Conservation (phyloP, 2,113 vertebrate genomes). For the Myiozetetes cayanensis region DNA sequence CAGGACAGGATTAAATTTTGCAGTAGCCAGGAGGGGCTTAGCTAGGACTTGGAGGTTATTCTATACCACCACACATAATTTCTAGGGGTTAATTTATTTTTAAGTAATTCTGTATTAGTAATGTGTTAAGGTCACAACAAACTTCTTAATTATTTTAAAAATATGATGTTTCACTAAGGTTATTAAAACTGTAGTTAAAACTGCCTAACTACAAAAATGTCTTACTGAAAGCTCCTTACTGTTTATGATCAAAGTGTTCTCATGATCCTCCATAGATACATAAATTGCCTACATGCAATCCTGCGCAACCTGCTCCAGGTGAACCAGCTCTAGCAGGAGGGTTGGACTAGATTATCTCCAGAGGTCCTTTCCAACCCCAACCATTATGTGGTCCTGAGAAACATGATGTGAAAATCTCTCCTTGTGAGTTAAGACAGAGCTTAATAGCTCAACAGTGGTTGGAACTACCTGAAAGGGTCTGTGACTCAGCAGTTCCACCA, state of each 20-base stretch:
- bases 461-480: not conserved
- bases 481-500: not conserved
- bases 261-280: not conserved
- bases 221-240: not conserved
- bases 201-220: not conserved
- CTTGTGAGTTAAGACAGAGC: not conserved
- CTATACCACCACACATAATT: not conserved
- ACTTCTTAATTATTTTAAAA: not conserved
- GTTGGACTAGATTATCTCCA: not conserved
- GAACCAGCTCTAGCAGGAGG: not conserved
- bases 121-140: not conserved
- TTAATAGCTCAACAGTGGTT: not conserved
- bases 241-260: not conserved
- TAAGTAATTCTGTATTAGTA: not conserved
- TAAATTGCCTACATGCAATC: not conserved
- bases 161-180: not conserved
- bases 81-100: not conserved
- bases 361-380: not conserved
- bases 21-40: not conserved
- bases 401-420: not conserved
- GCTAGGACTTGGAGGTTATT: not conserved
- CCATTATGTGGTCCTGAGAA: not conserved
- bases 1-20: not conserved
- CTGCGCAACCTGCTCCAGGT: not conserved
- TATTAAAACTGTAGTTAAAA: not conserved